Conservation (phyloP, 2,888 invertebrate genomes). For the Macaria notata region DNA sequence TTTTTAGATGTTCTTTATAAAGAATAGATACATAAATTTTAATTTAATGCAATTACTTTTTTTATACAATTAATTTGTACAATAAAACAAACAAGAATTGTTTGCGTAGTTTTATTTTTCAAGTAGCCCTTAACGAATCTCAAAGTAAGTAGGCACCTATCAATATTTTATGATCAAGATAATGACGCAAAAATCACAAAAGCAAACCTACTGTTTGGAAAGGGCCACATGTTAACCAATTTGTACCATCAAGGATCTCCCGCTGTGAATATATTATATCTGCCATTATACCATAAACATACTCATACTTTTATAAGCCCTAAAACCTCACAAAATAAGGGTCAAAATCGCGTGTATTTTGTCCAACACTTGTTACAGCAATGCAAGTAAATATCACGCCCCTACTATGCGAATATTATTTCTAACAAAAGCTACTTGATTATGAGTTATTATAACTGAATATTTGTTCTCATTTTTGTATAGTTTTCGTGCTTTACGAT, state of each 20-base stretch:
- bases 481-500: constrained; percentile 27
- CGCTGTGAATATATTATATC: constrained; percentile 73
- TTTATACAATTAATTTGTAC: too few relatives aligned
- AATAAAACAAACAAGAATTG: too few relatives aligned
- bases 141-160: too few relatives aligned
- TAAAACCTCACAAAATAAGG: neutral
- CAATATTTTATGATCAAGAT: constrained; percentile 19
- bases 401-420: constrained; percentile 57
- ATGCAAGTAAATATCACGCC: constrained; percentile 51
- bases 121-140: too few relatives aligned
- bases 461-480: constrained; percentile 28
- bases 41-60: too few relatives aligned
- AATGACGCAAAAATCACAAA: constrained; percentile 27
- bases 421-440: constrained; percentile 72
- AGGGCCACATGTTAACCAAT: constrained; percentile 73
- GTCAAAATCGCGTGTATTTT: neutral
- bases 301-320: neutral
- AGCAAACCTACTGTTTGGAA: constrained; percentile 28
- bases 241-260: constrained; percentile 67
- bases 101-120: too few relatives aligned
- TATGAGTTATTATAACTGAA: constrained; percentile 57
- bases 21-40: too few relatives aligned
- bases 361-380: constrained; percentile 2
- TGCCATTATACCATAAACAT: constrained; percentile 4
- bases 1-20: too few relatives aligned